These are phyloP conservation scores for Drosophila ironensis DNA, from an alignment of 1,140 invertebrate genomes.

Conservation along the genomic window DNA sequence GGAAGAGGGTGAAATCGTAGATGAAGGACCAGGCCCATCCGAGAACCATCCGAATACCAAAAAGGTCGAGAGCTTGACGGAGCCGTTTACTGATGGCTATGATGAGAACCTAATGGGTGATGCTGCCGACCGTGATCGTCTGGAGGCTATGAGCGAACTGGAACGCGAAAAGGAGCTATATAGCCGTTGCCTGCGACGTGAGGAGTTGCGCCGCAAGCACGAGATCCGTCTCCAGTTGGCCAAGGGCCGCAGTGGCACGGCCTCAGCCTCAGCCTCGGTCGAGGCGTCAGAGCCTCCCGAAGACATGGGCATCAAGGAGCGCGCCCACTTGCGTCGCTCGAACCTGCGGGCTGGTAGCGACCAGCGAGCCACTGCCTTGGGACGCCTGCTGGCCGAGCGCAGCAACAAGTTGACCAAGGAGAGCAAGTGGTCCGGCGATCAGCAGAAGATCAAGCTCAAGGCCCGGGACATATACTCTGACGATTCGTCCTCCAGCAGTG, in stretches of 20 bases:
- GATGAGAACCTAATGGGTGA: constrained; percentile 98
- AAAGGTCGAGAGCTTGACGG: too few species aligned
- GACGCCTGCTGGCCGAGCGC: constrained; percentile 1
- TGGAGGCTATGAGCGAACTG: constrained; percentile 96
- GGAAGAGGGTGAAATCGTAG: constrained; percentile 23
- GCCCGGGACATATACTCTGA: constrained; percentile 32
- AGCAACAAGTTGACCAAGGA: constrained; percentile 1
- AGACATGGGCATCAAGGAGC: constrained; percentile 4
- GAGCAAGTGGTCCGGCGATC: not conserved
- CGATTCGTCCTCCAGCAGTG: constrained; percentile 18
- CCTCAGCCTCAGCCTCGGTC: too few species aligned
- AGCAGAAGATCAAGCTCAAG: not conserved
- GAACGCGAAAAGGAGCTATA: constrained; percentile 93
- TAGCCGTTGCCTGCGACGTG: not conserved
- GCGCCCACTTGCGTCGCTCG: not conserved
- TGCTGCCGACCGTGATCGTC: constrained; percentile 92
- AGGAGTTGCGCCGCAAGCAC: constrained; percentile 6
- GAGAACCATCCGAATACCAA: too few species aligned
- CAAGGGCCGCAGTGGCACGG: too few species aligned
- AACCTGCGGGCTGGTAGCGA: not conserved
- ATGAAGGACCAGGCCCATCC: too few species aligned
- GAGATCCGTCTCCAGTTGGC: constrained; percentile 2
- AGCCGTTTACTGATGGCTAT: constrained; percentile 85
- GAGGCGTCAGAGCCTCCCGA: not conserved
- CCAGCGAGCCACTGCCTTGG: constrained; percentile 14